A percentile compares a stretch with the other conserved stretches of the same genome.
Conservation (phyloP, 2,113 vertebrate genomes). For the Tamias sibiricus region DNA sequence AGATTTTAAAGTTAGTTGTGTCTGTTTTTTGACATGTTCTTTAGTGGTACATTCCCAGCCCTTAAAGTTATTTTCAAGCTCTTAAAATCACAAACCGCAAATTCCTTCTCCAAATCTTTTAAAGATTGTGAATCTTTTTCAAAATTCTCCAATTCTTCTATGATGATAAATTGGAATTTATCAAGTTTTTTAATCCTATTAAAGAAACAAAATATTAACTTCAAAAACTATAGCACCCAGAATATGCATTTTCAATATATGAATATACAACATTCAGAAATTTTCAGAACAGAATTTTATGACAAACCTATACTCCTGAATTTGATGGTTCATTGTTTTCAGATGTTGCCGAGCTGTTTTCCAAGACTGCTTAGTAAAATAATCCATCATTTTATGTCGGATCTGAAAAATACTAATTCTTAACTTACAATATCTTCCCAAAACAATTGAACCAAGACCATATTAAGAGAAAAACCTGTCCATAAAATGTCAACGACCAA, state of each 20-base stretch:
- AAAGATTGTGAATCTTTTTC: slow-evolving; percentile 91
- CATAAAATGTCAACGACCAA: slow-evolving; percentile 1
- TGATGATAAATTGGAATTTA: slow-evolving; percentile 87
- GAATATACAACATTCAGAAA: neutral
- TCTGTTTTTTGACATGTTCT: neutral
- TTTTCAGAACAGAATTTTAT: neutral
- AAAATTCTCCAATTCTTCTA: slow-evolving; percentile 91
- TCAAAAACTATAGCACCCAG: neutral
- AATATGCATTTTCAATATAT: neutral
- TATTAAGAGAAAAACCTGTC: slow-evolving; percentile 24
- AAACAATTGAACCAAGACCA: slow-evolving; percentile 17
- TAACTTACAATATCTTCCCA: slow-evolving; percentile 34
- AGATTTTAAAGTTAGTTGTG: neutral
- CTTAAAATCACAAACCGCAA: slow-evolving; percentile 88
- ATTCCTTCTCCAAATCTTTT: slow-evolving; percentile 93
- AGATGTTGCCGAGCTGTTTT: slow-evolving; percentile 90
- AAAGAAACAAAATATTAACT: slow-evolving; percentile 70
- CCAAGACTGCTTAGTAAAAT: slow-evolving; percentile 90
- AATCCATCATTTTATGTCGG: slow-evolving; percentile 88
- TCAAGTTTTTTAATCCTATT: slow-evolving; percentile 90
- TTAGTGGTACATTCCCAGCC: neutral
- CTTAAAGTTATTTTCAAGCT: neutral
- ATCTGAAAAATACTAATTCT: slow-evolving; percentile 78
- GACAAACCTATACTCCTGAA: slow-evolving; percentile 91
- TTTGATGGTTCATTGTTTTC: slow-evolving; percentile 86